Base-by-base conservation (phyloP, 1,140 invertebrate genomes). In the Drosophila kikkawai region DNA sequence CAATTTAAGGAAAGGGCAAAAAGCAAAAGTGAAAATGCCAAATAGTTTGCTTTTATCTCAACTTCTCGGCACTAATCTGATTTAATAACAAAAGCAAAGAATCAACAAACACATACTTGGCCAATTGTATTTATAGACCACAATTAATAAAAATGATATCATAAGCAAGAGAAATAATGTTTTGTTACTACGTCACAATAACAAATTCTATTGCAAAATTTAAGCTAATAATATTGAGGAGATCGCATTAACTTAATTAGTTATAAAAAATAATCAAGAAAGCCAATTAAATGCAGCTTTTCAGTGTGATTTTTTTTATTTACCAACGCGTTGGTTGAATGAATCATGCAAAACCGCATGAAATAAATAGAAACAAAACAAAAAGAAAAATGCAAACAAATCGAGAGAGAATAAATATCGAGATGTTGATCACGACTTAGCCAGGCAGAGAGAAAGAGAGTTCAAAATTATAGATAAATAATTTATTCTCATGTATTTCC, bases 81-180 rank as follows among this genome's bases (percentile, higher is more conserved):
- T 67, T 76, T 68, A 64, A 67, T 53, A 39, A 66, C 32, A 51
- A 58, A 50, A 44, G 37, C 44, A 36, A 22, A 22, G 36, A 68
- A 26, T 34, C 12, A 71, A 44, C 42, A 74, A 66, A 59, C 29
- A 53, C 26, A 74, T 7, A 64, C 34, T 45, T 48, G 15, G 36
- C 45, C 36, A 36, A 17, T n/a, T 37, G 13, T 79, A 60, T 66
- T 60, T 79, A 56, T 79, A 79, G 66, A 73, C 19, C 32, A 44
- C 68, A 80, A 79, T 51, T 79, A 74, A 79, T 80, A 80, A 79
- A 79, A 80, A 67, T 79, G 76, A 80, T 61, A 61, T 80, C 68
- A 80, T 59, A 66, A 47, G 19, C 50, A 6, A 34, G 17, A 22
- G 11, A 45, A 69, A 48, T 19, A 61, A 22, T 65, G 15, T 32